Evolutionary conservation across 1,140 invertebrate genomes (phyloP).

Genomic region (Pachypeltis micranthus): DNA sequence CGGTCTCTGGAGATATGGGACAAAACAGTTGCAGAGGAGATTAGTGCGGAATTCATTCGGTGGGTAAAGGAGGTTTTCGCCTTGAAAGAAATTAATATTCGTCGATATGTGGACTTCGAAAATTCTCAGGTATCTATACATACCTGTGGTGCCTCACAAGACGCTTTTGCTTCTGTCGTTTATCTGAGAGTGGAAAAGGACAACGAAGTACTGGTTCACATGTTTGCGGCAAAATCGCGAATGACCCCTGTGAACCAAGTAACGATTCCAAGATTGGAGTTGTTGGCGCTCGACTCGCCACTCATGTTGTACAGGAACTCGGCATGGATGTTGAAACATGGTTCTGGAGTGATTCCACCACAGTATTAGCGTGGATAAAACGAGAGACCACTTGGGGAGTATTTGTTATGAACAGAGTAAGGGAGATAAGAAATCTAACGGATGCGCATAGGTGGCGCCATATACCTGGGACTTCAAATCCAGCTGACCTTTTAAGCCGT

Average conservation of each 20-base stretch:
- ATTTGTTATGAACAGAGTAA: neutral
- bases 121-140: slow-evolving; percentile 23
- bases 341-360: slow-evolving; percentile 2
- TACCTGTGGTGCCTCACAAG: slow-evolving; percentile 29
- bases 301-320: neutral
- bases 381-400: neutral
- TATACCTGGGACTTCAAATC: slow-evolving; percentile 2
- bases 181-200: slow-evolving; percentile 26
- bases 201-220: slow-evolving; percentile 26
- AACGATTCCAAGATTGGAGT: slow-evolving; percentile 35
- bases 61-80: neutral
- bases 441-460: no score
- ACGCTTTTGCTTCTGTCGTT: slow-evolving; percentile 28
- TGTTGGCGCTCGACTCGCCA: slow-evolving; percentile 31
- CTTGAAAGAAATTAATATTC: neutral
- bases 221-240: slow-evolving; percentile 31
- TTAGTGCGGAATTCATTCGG: neutral
- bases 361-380: neutral
- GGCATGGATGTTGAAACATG: neutral
- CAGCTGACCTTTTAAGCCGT: slow-evolving; percentile 34
- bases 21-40: neutral
- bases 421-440: neutral
- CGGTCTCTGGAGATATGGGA: neutral
- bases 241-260: slow-evolving; percentile 30
- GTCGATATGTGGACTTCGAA: neutral